Conservation (phyloP, 2,888 invertebrate genomes). For the Tinea pellionella region DNA sequence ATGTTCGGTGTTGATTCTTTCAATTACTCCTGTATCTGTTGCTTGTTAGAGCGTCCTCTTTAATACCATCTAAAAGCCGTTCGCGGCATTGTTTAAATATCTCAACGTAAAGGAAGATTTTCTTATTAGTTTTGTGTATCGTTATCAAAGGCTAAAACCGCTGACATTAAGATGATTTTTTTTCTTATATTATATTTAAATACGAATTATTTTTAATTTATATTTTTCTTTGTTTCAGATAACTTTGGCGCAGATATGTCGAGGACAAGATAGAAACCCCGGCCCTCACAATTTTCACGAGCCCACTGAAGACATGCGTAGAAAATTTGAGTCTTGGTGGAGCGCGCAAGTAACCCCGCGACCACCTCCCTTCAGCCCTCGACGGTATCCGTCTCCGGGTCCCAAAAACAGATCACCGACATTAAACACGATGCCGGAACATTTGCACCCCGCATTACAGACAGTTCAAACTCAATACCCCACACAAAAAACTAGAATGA, state of each 20-base stretch:
- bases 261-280: conserved; percentile 76
- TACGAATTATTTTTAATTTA: background rate
- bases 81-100: conserved; percentile 26
- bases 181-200: background rate
- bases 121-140: background rate
- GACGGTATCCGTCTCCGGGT: conserved; percentile 59
- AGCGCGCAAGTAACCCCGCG: conserved; percentile 77
- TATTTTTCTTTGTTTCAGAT: conserved; percentile 69
- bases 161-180: background rate
- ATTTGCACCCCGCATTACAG: conserved; percentile 80
- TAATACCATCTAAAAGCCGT: conserved; percentile 61
- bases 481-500: conserved; percentile 92
- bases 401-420: conserved; percentile 65
- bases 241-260: conserved; percentile 84
- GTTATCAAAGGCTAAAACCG: background rate
- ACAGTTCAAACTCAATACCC: conserved; percentile 81
- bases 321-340: conserved; percentile 95
- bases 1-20: conserved; percentile 56
- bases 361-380: conserved; percentile 59
- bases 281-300: conserved; percentile 76
- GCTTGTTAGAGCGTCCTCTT: conserved; percentile 65
- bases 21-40: conserved; percentile 62
- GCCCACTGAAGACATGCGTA: conserved; percentile 83
- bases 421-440: conserved; percentile 57
- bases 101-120: conserved; percentile 2